Percentiles rank a stretch among this genome's conserved stretches.
phyloP scores from a whole-genome alignment of 2,888 invertebrate species.

The Frankliniella fusca region DNA sequence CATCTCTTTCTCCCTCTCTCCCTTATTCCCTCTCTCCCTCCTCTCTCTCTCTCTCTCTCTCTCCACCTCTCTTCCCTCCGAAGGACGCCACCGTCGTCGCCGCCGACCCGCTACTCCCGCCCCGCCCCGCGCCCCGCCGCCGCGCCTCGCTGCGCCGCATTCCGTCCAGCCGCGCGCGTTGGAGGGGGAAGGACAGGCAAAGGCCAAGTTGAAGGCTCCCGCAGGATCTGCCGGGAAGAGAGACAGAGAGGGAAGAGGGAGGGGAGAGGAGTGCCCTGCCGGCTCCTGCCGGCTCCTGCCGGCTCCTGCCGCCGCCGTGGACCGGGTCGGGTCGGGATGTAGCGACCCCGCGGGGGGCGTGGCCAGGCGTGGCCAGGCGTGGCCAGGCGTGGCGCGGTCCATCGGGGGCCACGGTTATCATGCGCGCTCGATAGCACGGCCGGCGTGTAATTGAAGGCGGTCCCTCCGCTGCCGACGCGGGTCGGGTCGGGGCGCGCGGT shows the following conservation, averaged over 20 bases:
- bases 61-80: neutral
- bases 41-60: neutral
- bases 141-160: neutral
- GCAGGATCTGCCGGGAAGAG: neutral
- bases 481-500: too few species aligned
- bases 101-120: neutral
- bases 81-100: neutral
- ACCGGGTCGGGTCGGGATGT: neutral
- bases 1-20: neutral
- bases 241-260: neutral
- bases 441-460: too few species aligned
- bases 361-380: neutral
- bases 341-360: neutral
- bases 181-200: neutral
- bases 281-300: too few species aligned
- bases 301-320: too few species aligned
- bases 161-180: neutral
- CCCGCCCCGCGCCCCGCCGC: neutral
- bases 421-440: too few species aligned
- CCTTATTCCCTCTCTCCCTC: neutral
- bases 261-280: too few species aligned
- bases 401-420: too few species aligned
- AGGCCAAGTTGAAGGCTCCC: constrained; percentile 23
- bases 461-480: too few species aligned
- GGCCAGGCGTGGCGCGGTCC: neutral